phyloP scores from a whole-genome alignment of 2,888 invertebrate species.

The Ctenicera cuprea region DNA sequence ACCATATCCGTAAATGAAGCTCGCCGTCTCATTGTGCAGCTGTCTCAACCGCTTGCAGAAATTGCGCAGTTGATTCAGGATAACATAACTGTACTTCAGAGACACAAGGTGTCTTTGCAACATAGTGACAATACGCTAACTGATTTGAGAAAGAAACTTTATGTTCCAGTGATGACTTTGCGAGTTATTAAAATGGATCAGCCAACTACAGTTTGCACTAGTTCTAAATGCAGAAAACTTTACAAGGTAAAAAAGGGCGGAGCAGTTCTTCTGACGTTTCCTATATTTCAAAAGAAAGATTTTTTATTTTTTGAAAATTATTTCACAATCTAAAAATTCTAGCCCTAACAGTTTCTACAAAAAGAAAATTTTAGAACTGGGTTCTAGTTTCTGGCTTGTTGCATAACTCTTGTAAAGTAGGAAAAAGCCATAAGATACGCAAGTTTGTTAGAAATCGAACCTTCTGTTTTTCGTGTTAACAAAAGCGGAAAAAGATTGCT shows the following conservation, averaged over 20 bases:
- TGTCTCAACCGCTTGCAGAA: slow-evolving; percentile 67
- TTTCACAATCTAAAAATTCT: no score
- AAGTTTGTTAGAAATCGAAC: no score
- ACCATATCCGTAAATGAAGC: slow-evolving; percentile 67
- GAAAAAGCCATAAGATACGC: no score
- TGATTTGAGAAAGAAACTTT: slow-evolving; percentile 63
- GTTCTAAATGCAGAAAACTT: slow-evolving; percentile 60
- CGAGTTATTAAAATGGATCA: slow-evolving; percentile 60
- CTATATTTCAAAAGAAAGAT: no score
- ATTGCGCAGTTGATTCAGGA: slow-evolving; percentile 66
- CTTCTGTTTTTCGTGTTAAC: no score
- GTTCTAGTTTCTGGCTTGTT: no score
- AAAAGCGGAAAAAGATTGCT: no score
- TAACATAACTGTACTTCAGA: slow-evolving; percentile 63
- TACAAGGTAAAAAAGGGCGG: slow-evolving; percentile 41
- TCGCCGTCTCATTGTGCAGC: slow-evolving; percentile 64
- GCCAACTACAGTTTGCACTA: slow-evolving; percentile 66
- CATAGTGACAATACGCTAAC: slow-evolving; percentile 60
- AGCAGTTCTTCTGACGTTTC: no score
- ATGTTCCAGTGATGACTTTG: slow-evolving; percentile 64
- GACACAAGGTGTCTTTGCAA: slow-evolving; percentile 58
- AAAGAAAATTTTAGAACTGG: no score
- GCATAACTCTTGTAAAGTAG: no score
- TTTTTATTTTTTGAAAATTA: no score
- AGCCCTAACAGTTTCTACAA: no score